Evolutionary conservation across 1,140 invertebrate species (phyloP).

Genomic region (Vollenhovia emeryi): DNA sequence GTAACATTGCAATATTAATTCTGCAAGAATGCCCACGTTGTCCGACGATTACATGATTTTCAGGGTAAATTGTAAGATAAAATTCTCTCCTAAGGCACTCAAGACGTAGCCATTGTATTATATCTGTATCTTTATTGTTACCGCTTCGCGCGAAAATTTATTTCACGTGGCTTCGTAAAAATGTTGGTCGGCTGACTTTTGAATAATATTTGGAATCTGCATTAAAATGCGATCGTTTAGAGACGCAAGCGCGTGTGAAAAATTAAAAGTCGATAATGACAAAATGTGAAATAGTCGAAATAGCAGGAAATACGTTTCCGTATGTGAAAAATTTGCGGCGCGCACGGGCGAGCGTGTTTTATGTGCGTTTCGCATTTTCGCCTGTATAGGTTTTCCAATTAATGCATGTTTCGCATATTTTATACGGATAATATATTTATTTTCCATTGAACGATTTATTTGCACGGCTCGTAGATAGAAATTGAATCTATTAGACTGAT

Average conservation of each 20-base stretch:
- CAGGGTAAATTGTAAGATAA: no score
- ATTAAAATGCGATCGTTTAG: constrained; percentile 12
- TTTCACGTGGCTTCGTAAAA: background rate
- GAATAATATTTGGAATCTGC: background rate
- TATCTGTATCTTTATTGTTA: background rate
- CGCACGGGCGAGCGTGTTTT: constrained; percentile 16
- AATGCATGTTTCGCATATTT: constrained; percentile 33
- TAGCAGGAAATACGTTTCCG: constrained; percentile 18
- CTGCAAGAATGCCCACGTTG: no score
- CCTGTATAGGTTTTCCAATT: constrained; percentile 24
- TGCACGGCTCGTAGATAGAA: constrained; percentile 13
- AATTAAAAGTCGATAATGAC: constrained; percentile 47
- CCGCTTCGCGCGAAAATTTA: background rate
- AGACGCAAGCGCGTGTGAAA: constrained; percentile 2
- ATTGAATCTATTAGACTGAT: constrained; percentile 12
- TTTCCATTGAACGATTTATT: constrained; percentile 21
- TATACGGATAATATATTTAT: constrained; percentile 37
- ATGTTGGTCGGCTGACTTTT: constrained; percentile 2
- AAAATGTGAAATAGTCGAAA: constrained; percentile 34
- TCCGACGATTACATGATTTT: no score
- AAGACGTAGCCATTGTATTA: background rate
- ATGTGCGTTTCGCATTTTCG: constrained; percentile 31
- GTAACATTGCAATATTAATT: no score
- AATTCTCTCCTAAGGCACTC: no score
- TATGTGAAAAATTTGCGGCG: constrained; percentile 31